Conservation (phyloP, 2,797 vertebrate genomes). For the Myotis daubentonii region DNA sequence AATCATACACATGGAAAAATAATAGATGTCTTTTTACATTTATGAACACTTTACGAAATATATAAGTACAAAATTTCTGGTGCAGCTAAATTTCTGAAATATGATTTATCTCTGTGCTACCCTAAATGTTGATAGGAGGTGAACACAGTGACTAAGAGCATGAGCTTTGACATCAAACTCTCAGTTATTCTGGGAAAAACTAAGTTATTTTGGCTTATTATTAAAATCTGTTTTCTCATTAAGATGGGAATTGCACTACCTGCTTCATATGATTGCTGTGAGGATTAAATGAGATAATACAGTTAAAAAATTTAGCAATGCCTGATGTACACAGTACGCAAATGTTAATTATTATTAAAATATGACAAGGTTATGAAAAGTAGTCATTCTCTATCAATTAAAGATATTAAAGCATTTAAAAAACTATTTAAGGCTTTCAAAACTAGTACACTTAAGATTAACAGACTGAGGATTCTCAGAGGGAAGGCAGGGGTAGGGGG, state of each 20-base stretch:
- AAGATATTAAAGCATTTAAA: constrained; percentile 44
- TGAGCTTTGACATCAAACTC: not conserved
- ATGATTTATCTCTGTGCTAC: not conserved
- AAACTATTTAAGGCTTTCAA: constrained; percentile 24
- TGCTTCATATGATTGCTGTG: not conserved
- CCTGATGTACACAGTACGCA: not conserved
- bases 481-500: too few species aligned
- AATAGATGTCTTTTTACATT: not conserved
- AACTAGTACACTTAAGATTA: constrained; percentile 2
- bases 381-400: constrained; percentile 5
- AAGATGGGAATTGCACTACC: not conserved
- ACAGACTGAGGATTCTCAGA: too few species aligned
- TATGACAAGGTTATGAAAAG: constrained; percentile 36
- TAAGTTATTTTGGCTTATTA: not conserved
- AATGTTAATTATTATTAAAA: constrained; percentile 16
- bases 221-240: constrained; percentile 15
- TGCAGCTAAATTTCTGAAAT: not conserved
- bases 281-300: constrained; percentile 19
- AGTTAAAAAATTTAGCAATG: not conserved
- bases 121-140: not conserved
- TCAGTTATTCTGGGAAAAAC: not conserved
- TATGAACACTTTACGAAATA: constrained; percentile 8
- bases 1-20: constrained; percentile 19
- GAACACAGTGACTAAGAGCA: not conserved
- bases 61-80: not conserved